Base-by-base conservation (phyloP, 2,888 invertebrate species). In the Horisme vitalbata region DNA sequence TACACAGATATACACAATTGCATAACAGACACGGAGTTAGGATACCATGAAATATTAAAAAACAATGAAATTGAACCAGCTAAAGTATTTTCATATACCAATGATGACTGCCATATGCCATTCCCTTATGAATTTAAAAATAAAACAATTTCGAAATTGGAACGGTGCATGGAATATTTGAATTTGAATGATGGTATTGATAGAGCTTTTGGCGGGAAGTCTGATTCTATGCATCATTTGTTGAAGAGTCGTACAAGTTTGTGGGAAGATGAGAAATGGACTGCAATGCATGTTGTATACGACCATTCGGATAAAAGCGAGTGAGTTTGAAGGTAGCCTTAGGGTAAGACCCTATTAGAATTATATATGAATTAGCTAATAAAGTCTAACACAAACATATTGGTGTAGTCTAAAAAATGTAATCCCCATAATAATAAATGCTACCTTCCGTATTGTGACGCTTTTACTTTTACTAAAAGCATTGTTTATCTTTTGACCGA, bases 1-100 rank as follows among this genome's bases (percentile, higher is more conserved):
- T 95, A 93, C 63, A 75, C 74, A 1, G 91, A 94, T 23, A 73
- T 85, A 24, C 88, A 89, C 27, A 93, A 94, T 64, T 95, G 95
- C 58, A 59, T 82, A 0, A 91, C 91, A 1, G 92, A 93, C 9
- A 65, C 79, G n/a, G 93, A 95, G 36, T 41, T 79, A 18, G 63
- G 61, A 13, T 82, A 85, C 41, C 62, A 81, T 55, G 72, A 80
- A 13, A 55, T 63, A 13, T 55, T 84, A 33, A 68, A 71, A 44
- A 63, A 91, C 1, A 65, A 73, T 6, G 74, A 85, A 5, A 61
- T 61, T 52, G 65, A 48, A 66, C 73, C 60, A 57, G 73, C 55
- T 57, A 87, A 61, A 82, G 73, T 68, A 49, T 94, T 92, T 57
- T 91, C 93, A 1, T 93, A 93, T 57, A 80, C 92, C 1, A 71